Conservation (phyloP, 2,888 invertebrate genomes). For the Alloplasta piceator region DNA sequence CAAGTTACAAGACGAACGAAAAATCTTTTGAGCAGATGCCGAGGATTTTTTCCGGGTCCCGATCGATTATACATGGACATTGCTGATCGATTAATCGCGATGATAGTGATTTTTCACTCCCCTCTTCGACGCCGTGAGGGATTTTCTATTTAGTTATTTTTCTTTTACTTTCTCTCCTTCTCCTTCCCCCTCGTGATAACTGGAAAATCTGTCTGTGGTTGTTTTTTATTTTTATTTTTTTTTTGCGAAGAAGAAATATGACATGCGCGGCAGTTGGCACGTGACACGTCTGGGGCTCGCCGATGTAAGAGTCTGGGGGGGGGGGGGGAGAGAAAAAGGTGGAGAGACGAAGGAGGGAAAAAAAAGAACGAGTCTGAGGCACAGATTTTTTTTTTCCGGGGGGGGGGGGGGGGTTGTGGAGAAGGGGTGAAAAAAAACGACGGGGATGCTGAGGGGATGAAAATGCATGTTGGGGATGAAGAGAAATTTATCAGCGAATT, state of each 20-base stretch:
- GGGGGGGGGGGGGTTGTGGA: not conserved
- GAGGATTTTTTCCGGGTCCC: conserved; percentile 36
- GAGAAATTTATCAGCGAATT: conserved; percentile 9
- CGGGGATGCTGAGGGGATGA: conserved; percentile 36
- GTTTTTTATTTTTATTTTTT: too few relatives aligned
- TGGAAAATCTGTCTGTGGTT: conserved; percentile 45
- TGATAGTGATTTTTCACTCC: conserved; percentile 56
- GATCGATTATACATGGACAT: conserved; percentile 58
- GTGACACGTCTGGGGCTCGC: conserved; percentile 50
- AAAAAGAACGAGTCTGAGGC: conserved; percentile 47
- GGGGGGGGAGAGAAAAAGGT: conserved; percentile 32
- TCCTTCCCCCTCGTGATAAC: conserved; percentile 30
- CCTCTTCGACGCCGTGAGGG: conserved; percentile 16
- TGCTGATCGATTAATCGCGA: conserved; percentile 61
- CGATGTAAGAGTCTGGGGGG: conserved; percentile 27
- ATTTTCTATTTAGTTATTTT: conserved; percentile 28
- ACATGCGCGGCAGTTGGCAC: conserved; percentile 61
- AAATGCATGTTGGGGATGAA: conserved; percentile 5
- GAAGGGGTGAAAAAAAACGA: conserved; percentile 43
- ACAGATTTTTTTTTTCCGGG: conserved; percentile 20
- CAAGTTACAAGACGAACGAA: conserved; percentile 44
- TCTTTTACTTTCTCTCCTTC: not conserved
- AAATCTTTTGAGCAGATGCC: conserved; percentile 58
- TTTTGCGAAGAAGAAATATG: conserved; percentile 43
- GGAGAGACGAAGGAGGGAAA: conserved; percentile 37